phyloP scores from a whole-genome alignment of 2,888 invertebrate genomes.

The Helicoverpa assulta region DNA sequence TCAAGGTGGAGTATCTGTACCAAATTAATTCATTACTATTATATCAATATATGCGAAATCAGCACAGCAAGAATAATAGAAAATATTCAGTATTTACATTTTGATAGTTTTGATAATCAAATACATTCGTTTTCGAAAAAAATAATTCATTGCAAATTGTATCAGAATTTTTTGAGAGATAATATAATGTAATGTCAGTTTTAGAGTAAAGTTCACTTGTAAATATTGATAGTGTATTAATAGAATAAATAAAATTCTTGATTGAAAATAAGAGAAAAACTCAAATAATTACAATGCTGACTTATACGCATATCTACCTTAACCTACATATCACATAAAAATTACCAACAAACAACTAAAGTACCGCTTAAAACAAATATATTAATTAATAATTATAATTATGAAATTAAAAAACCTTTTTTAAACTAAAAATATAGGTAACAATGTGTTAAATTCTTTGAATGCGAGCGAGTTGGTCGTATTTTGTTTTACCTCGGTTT shows the following conservation, averaged over 20 bases:
- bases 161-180: too few relatives aligned
- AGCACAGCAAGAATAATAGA: neutral
- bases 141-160: too few relatives aligned
- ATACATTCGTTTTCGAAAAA: too few relatives aligned
- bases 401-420: slow-evolving; percentile 49
- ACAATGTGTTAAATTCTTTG: slow-evolving; percentile 61
- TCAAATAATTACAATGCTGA: slow-evolving; percentile 22
- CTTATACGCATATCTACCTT: slow-evolving; percentile 33
- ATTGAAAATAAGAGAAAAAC: neutral
- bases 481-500: slow-evolving; percentile 12
- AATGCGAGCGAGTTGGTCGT: slow-evolving; percentile 37
- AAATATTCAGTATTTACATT: neutral
- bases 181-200: too few relatives aligned
- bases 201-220: neutral
- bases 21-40: slow-evolving; percentile 32
- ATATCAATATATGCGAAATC: neutral
- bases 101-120: neutral
- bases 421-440: slow-evolving; percentile 66
- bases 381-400: slow-evolving; percentile 38
- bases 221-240: neutral
- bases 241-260: neutral
- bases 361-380: slow-evolving; percentile 57
- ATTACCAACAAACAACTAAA: slow-evolving; percentile 71
- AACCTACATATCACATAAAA: slow-evolving; percentile 81
- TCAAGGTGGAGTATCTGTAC: slow-evolving; percentile 61